Evolutionary conservation across 2,113 vertebrate genomes (phyloP).

Genomic region (Caracal caracal): DNA sequence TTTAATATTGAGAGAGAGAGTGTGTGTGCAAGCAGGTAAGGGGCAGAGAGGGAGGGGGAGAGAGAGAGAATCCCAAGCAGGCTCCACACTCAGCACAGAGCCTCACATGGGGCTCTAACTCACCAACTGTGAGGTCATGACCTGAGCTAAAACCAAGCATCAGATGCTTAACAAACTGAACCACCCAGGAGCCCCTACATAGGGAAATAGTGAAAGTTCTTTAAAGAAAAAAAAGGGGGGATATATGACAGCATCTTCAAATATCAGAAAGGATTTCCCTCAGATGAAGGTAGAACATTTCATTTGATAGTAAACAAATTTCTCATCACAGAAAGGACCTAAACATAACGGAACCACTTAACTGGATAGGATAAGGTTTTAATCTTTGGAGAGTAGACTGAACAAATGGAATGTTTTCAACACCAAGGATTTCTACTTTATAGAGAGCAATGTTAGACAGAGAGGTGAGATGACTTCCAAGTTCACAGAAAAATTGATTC

Average conservation of each 20-base stretch:
- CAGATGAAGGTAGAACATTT: background rate
- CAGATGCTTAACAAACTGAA: no score
- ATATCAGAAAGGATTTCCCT: background rate
- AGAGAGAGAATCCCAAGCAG: no score
- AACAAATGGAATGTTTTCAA: background rate
- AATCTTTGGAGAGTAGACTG: background rate
- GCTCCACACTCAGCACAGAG: no score
- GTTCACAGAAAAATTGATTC: background rate
- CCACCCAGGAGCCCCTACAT: background rate
- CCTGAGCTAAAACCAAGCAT: no score
- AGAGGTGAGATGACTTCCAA: background rate
- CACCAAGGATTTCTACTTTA: background rate
- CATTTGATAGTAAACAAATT: background rate
- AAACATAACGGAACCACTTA: background rate
- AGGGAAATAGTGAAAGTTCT: background rate
- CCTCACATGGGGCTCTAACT: no score
- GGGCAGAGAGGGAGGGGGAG: no score
- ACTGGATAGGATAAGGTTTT: background rate
- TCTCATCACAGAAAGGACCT: background rate
- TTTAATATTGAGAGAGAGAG: no score
- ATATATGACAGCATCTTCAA: background rate
- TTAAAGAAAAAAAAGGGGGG: background rate
- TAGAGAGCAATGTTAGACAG: background rate
- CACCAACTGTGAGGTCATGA: no score
- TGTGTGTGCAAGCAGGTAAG: no score